Percentiles rank a stretch among this genome's conserved stretches.
These are phyloP conservation scores for Aphelocoma californica DNA, from an alignment of 2,797 vertebrate genomes.

Conservation along the genomic window DNA sequence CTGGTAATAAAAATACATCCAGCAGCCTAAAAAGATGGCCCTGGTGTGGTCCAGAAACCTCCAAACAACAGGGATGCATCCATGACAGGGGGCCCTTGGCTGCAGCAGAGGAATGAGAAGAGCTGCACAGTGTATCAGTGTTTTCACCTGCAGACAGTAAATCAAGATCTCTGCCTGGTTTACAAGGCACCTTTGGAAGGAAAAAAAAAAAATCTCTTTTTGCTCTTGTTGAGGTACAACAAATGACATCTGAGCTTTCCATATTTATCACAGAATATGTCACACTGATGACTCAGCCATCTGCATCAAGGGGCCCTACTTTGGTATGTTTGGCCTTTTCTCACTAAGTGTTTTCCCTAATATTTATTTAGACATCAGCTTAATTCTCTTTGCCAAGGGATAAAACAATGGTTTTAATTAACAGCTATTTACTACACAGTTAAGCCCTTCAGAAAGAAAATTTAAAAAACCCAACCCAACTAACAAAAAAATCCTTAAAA, in stretches of 20 bases:
- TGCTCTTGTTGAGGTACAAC: background rate
- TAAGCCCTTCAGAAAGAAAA: background rate
- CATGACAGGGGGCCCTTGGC: background rate
- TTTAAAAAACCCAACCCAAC: background rate
- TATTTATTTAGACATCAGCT: background rate
- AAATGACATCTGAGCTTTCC: background rate
- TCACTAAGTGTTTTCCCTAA: background rate
- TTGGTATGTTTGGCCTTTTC: background rate
- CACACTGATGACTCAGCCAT: background rate
- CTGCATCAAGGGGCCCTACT: background rate
- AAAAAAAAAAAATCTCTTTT: background rate
- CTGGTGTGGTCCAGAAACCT: fast-evolving
- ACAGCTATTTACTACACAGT: background rate
- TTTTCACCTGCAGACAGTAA: background rate
- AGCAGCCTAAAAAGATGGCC: background rate
- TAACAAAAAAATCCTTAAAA: background rate
- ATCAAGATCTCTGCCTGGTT: background rate
- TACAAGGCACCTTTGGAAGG: background rate
- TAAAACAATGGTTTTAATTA: background rate
- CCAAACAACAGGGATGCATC: background rate
- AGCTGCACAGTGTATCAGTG: background rate
- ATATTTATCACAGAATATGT: background rate
- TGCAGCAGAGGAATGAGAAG: background rate
- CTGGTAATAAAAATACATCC: background rate
- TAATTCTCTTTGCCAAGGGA: background rate